Evolutionary conservation across 2,888 invertebrate genomes (phyloP), one percentile per base, ranked within the genome.

Genomic region (Sialis fuliginosa): DNA sequence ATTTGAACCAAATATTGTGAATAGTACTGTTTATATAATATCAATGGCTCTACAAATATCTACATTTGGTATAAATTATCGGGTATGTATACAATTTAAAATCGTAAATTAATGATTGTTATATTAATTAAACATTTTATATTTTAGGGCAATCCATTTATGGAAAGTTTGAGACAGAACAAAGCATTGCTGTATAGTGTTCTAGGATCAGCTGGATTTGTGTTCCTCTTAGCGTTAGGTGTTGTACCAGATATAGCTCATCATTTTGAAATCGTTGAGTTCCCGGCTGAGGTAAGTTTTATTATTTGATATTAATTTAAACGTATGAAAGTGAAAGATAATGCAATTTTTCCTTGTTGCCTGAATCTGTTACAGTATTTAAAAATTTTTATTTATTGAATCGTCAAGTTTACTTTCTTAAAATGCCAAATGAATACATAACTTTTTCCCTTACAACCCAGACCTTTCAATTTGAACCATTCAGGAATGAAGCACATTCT

Each of bases 11-110:
- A 93, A 88, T 62, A 74, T 99, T 50, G 75, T 98, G 37, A 99
- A 98, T 66, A 93, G 95, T 58, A 95, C 96, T 0, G 96, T 99
- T 9, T 99, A 98, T 62, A 88, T 99, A 49, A 93, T 98, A 58
- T 95, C 96, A 1, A 85, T 97, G 81, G 84, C 95, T 10, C 70
- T 99, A 51, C 98, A 99, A 71, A 83, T 98, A 53, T 90, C 93
- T 2, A 98, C 98, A 8, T 98, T 99, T 67, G 96, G 95, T 48
- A 92, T 99, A 49, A 99, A 99, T 68, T 98, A 99, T 62, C 82
- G 95, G 76, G 96, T 96, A 67, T 65, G 64, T 57, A 40, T 22
- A 22, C 4, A 22, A 22, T 22, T 22, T 2, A 22, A 22, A 35
- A 35, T 35, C 9, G 10, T 32, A 8, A 31, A 12, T 10, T 35